phyloP scores from a whole-genome alignment of 2,113 vertebrate species.

The Melanerpes formicivorus region DNA sequence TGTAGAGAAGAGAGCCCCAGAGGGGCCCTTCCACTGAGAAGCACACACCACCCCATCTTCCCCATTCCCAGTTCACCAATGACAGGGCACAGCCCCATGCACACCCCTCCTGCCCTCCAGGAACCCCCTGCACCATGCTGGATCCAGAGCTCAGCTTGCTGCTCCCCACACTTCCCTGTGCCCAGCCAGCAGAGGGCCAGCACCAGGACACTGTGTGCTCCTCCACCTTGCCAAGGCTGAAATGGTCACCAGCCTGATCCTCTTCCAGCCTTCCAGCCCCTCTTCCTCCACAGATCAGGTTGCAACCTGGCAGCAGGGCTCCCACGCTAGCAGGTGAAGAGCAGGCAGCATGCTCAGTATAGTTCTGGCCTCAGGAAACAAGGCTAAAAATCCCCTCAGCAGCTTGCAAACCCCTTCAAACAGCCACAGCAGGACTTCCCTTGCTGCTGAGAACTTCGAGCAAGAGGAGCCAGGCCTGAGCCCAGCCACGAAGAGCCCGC shows the following conservation, averaged over 20 bases:
- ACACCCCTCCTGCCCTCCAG: not conserved
- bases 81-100: not conserved
- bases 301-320: not conserved
- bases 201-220: rapidly evolving
- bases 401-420: not conserved
- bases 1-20: not conserved
- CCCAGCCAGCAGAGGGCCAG: not conserved
- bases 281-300: not conserved
- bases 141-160: not conserved
- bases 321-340: rapidly evolving
- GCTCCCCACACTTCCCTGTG: rapidly evolving
- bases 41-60: not conserved
- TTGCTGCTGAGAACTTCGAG: not conserved
- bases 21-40: too few species aligned
- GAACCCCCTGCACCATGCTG: rapidly evolving
- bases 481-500: not conserved
- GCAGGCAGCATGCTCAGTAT: rapidly evolving
- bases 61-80: not conserved
- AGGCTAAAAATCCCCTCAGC: not conserved
- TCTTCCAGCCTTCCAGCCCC: not conserved
- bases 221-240: not conserved
- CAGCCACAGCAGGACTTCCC: not conserved
- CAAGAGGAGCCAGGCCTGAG: not conserved
- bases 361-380: not conserved
- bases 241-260: not conserved